Percentiles rank a stretch among this genome's conserved stretches.
Conservation (phyloP, 2,113 vertebrate genomes). For the Lethenteron reissneri region DNA sequence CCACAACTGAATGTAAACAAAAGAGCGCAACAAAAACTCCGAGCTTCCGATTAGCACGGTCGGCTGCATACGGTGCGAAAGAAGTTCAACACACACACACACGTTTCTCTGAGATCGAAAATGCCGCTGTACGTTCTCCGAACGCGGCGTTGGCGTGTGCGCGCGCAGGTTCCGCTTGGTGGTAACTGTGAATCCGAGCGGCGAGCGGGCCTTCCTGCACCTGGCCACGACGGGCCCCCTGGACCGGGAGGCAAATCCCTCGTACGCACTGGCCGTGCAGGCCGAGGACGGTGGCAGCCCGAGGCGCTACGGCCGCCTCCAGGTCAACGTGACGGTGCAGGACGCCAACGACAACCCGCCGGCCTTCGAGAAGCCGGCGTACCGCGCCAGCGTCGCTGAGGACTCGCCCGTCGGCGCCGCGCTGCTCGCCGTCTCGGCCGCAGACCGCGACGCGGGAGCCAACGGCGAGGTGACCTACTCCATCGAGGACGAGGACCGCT, state of each 20-base stretch:
- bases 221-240: slow-evolving; percentile 66
- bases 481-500: slow-evolving; percentile 2
- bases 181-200: slow-evolving; percentile 86
- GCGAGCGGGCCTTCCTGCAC: slow-evolving; percentile 85
- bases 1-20: no score
- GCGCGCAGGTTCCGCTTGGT: slow-evolving; percentile 51
- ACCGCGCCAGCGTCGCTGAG: slow-evolving; percentile 58
- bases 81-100: no score
- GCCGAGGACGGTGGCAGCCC: slow-evolving; percentile 86
- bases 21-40: no score
- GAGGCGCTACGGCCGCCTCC: slow-evolving; percentile 56
- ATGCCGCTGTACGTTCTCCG: no score
- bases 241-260: slow-evolving; percentile 53
- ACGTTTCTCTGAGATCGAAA: no score
- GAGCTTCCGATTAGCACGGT: no score
- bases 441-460: slow-evolving; percentile 67
- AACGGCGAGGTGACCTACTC: slow-evolving; percentile 69
- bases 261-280: slow-evolving; percentile 65
- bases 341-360: slow-evolving; percentile 93
- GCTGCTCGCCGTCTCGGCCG: slow-evolving; percentile 53
- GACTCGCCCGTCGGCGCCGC: slow-evolving; percentile 59
- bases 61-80: no score
- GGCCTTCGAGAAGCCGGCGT: slow-evolving; percentile 48
- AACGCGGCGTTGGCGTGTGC: neutral
- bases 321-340: slow-evolving; percentile 83